Evolutionary conservation across 2,888 invertebrate species (phyloP).

Genomic region (Monoplex corrugatus): DNA sequence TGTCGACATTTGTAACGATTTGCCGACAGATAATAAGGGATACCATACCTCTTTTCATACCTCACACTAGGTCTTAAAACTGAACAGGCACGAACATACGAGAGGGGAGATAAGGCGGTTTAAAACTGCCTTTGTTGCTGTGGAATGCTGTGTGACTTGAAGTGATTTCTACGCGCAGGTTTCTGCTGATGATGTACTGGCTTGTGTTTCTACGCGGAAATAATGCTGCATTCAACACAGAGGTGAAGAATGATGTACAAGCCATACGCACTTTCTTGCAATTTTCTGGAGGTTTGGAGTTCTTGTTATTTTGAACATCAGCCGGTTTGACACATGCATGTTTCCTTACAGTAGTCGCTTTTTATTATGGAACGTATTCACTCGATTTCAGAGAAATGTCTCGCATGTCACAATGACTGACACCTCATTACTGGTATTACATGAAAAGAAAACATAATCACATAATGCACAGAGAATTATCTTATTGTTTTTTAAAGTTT

Average conservation of each 20-base stretch:
- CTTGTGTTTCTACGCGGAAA: background rate
- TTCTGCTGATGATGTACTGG: background rate
- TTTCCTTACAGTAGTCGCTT: too few species aligned
- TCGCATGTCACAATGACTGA: too few species aligned
- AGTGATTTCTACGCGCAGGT: background rate
- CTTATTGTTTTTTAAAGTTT: too few species aligned
- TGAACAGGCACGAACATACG: constrained; percentile 32
- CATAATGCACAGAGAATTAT: too few species aligned
- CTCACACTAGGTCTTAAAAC: constrained; percentile 22
- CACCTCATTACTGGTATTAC: too few species aligned
- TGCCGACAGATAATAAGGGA: constrained; percentile 35
- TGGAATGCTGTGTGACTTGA: background rate
- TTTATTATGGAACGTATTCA: too few species aligned
- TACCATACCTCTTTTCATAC: constrained; percentile 29
- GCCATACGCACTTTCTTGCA: background rate
- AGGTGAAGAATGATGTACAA: background rate
- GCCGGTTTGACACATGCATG: too few species aligned
- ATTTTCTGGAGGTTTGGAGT: too few species aligned
- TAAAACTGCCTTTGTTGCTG: constrained; percentile 19
- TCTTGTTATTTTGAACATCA: too few species aligned
- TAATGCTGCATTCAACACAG: background rate
- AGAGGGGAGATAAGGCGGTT: background rate
- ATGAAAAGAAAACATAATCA: too few species aligned
- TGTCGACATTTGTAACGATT: constrained; percentile 39
- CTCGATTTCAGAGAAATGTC: too few species aligned